Percentiles rank a stretch among this genome's conserved stretches.
These are phyloP conservation scores for Drosophila malerkotliana DNA, from an alignment of 1,140 invertebrate species.

Conservation along the genomic window DNA sequence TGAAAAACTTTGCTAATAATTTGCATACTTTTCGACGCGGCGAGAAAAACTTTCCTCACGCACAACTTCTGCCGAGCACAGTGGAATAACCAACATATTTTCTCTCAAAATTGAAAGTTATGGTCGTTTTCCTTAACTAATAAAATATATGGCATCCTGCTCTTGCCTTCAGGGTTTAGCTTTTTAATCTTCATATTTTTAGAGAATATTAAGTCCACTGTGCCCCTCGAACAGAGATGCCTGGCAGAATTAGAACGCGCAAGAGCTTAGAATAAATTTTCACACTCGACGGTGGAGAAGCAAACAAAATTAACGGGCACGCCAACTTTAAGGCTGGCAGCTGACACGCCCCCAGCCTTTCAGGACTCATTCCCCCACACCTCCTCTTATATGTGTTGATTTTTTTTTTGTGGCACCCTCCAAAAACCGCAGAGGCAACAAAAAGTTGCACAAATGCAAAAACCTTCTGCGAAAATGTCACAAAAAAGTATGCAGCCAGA, in stretches of 20 bases:
- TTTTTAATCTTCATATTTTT: neutral
- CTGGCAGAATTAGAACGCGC: slow-evolving; percentile 62
- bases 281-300: slow-evolving; percentile 61
- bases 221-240: neutral
- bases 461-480: slow-evolving; percentile 69
- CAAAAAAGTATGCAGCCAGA: slow-evolving; percentile 41
- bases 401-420: slow-evolving; percentile 19
- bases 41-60: slow-evolving; percentile 58
- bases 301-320: slow-evolving; percentile 74
- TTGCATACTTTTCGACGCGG: slow-evolving; percentile 75
- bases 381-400: neutral
- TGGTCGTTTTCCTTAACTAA: neutral
- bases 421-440: slow-evolving; percentile 62
- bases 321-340: slow-evolving; percentile 67
- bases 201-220: slow-evolving; percentile 7
- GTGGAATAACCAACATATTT: neutral
- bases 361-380: neutral
- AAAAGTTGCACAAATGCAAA: slow-evolving; percentile 77
- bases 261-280: slow-evolving; percentile 70
- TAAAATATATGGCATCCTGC: neutral
- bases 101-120: neutral
- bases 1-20: slow-evolving; percentile 76
- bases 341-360: slow-evolving; percentile 39
- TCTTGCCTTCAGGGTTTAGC: too few relatives aligned
- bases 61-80: slow-evolving; percentile 29